Percentiles rank a stretch among this genome's conserved stretches.
Conservation (phyloP, 2,113 vertebrate genomes). For the Callithrix jacchus region DNA sequence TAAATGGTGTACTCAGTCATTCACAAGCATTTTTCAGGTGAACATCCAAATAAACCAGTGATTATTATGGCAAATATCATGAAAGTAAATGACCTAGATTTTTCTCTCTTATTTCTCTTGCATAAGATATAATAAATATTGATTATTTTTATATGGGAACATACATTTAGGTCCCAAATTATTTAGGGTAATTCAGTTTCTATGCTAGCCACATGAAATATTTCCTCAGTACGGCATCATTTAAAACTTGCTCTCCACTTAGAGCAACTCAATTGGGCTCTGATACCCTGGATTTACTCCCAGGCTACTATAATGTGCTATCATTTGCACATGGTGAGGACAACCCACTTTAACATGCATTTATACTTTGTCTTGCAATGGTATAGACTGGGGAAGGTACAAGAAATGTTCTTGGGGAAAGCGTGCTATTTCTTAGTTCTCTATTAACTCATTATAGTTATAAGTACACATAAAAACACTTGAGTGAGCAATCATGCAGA, state of each 20-base stretch:
- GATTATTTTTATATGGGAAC: not conserved
- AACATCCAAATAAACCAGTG: not conserved
- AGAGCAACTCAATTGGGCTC: not conserved
- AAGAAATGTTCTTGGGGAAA: not conserved
- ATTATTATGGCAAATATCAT: not conserved
- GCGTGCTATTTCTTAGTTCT: not conserved
- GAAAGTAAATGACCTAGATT: not conserved
- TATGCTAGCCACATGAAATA: not conserved
- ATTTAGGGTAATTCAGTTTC: not conserved
- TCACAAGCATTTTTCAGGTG: not conserved
- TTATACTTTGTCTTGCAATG: not conserved
- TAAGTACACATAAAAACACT: not conserved
- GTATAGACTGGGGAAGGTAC: not conserved
- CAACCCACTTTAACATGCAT: not conserved
- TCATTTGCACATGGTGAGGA: not conserved
- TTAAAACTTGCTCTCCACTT: not conserved
- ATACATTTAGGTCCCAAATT: not conserved
- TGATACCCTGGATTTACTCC: not conserved
- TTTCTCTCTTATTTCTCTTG: not conserved
- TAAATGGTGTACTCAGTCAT: not conserved
- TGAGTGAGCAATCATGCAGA: not conserved
- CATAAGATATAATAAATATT: not conserved
- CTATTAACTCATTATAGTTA: not conserved
- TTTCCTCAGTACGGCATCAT: not conserved
- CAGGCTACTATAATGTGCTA: not conserved